Conservation (phyloP, 1,140 invertebrate genomes). For the Homarus americanus region DNA sequence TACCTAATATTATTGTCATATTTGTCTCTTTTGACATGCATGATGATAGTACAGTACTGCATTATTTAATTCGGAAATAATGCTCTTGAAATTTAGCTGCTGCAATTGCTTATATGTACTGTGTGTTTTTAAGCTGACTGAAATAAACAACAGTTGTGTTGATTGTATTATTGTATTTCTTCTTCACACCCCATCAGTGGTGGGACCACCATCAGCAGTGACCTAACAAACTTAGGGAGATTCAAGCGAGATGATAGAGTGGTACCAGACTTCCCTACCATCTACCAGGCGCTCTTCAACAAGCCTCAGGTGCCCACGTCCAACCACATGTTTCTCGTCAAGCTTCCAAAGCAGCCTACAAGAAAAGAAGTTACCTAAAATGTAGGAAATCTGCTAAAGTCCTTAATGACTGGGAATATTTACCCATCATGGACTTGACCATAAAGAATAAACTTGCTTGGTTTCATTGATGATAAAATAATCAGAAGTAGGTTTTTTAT, state of each 20-base stretch:
- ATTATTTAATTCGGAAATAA: too few relatives aligned
- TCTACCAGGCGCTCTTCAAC: constrained; percentile 47
- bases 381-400: not conserved
- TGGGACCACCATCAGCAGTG: not conserved
- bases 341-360: constrained; percentile 23
- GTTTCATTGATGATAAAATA: not conserved
- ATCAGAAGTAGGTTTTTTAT: not conserved
- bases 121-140: too few relatives aligned
- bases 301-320: constrained; percentile 17
- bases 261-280: constrained; percentile 17
- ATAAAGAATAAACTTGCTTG: not conserved
- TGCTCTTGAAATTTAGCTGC: too few relatives aligned
- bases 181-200: constrained; percentile 7
- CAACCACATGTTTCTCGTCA: constrained; percentile 39
- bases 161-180: too few relatives aligned
- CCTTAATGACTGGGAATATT: not conserved
- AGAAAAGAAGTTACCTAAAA: not conserved
- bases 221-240: not conserved
- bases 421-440: not conserved
- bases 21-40: too few relatives aligned
- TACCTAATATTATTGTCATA: too few relatives aligned
- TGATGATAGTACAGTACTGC: too few relatives aligned
- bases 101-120: too few relatives aligned
- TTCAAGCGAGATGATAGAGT: constrained; percentile 11
- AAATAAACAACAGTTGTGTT: too few relatives aligned